phyloP scores from a whole-genome alignment of 1,140 invertebrate species.

The Lepidotrigona ventralis region DNA sequence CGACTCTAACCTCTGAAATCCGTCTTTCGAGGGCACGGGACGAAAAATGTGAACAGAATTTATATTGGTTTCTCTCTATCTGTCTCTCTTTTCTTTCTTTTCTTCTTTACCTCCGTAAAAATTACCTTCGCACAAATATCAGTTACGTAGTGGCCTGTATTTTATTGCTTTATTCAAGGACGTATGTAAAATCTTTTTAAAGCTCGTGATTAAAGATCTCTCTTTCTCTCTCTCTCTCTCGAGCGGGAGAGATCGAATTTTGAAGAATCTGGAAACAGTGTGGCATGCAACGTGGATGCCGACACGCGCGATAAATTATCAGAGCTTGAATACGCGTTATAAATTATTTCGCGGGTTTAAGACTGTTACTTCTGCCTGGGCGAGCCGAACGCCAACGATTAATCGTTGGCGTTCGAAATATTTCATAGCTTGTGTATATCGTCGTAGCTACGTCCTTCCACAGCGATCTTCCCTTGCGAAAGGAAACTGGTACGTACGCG shows the following conservation, averaged over 20 bases:
- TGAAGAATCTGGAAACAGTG: neutral
- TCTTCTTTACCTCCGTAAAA: neutral
- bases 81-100: neutral
- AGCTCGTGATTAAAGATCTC: too few species aligned
- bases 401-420: slow-evolving; percentile 63
- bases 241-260: neutral
- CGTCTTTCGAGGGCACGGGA: slow-evolving; percentile 6
- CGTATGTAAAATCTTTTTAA: too few species aligned
- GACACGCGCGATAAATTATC: slow-evolving; percentile 51
- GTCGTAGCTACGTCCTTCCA: slow-evolving; percentile 11
- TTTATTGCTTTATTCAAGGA: too few species aligned
- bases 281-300: slow-evolving; percentile 27
- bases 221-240: too few species aligned
- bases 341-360: slow-evolving; percentile 62
- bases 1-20: slow-evolving; percentile 3
- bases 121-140: neutral
- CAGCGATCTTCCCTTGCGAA: neutral
- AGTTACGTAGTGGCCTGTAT: neutral
- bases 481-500: slow-evolving; percentile 5
- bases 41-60: slow-evolving; percentile 14
- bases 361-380: slow-evolving; percentile 60
- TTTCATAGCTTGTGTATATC: slow-evolving; percentile 57
- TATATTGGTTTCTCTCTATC: neutral
- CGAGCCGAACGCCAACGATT: slow-evolving; percentile 58
- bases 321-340: slow-evolving; percentile 34